phyloP scores from a whole-genome alignment of 2,113 vertebrate species.

The Amphilophus citrinellus region DNA sequence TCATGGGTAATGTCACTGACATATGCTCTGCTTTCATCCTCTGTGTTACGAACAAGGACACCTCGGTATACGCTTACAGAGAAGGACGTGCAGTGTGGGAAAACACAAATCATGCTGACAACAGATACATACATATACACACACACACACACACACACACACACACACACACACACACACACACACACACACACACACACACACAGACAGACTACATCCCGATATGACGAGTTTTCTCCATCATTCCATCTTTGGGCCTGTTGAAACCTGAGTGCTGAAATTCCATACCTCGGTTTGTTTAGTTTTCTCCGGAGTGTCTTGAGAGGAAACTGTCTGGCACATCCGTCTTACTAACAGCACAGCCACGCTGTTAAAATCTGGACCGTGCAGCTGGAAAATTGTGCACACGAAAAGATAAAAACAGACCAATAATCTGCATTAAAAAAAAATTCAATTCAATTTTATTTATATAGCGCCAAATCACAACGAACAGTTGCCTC shows the following conservation, averaged over 20 bases:
- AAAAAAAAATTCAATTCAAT: not conserved
- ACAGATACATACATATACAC: not conserved
- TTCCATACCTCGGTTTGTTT: slow-evolving; percentile 11
- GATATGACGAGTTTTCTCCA: not conserved
- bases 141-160: not conserved
- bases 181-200: not conserved
- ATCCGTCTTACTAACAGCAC: not conserved
- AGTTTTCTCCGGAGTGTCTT: not conserved
- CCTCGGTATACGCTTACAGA: slow-evolving; percentile 37
- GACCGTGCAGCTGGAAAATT: not conserved
- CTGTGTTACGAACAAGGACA: slow-evolving; percentile 36
- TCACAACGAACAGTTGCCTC: too few relatives aligned
- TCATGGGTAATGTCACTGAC: slow-evolving; percentile 23
- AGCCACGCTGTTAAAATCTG: not conserved
- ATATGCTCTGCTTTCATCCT: slow-evolving; percentile 41
- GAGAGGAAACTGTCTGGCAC: not conserved
- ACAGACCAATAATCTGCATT: not conserved
- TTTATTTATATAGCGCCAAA: too few relatives aligned
- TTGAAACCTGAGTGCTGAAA: not conserved
- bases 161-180: not conserved
- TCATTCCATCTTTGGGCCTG: slow-evolving; percentile 1
- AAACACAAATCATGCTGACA: slow-evolving; percentile 34
- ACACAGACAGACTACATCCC: not conserved
- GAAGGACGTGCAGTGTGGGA: not conserved
- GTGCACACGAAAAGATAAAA: not conserved